A percentile compares a stretch with the other conserved stretches of the same genome.
phyloP scores from a whole-genome alignment of 2,888 invertebrate species.

The Drosophila pegasa region DNA sequence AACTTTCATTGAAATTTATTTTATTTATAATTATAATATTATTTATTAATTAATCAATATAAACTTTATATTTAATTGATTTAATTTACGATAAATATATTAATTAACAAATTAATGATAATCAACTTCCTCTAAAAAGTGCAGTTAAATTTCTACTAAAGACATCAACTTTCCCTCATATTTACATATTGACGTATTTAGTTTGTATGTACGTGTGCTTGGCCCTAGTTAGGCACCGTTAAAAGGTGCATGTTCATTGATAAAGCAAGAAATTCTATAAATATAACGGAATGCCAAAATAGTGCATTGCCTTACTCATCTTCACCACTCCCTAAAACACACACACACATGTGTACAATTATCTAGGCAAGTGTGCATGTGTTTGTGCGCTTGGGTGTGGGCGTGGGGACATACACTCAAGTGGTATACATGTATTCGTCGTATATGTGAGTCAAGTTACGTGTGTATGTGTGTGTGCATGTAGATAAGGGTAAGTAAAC shows the following conservation, averaged over 20 bases:
- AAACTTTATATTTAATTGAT: too few relatives aligned
- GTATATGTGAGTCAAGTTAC: conserved; percentile 18
- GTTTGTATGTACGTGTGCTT: not conserved
- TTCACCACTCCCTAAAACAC: conserved; percentile 56
- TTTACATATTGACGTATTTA: not conserved
- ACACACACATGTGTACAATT: conserved; percentile 16
- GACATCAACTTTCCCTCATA: not conserved
- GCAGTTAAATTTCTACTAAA: not conserved
- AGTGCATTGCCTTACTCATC: conserved; percentile 64
- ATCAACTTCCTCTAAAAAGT: not conserved
- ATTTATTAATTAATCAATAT: too few relatives aligned
- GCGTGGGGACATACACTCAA: conserved; percentile 5
- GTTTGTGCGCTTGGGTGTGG: conserved; percentile 25
- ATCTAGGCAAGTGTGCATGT: not conserved
- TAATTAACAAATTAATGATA: not conserved
- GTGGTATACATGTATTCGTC: conserved; percentile 6
- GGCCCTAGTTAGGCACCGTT: conserved; percentile 20
- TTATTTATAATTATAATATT: too few relatives aligned
- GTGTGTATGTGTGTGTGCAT: conserved; percentile 9
- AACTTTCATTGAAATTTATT: too few relatives aligned
- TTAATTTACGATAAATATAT: too few relatives aligned
- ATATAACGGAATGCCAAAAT: conserved; percentile 62
- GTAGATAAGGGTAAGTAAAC: conserved; percentile 56
- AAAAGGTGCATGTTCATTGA: conserved; percentile 67
- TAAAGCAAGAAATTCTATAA: conserved; percentile 69